Base-by-base conservation (phyloP, 1,140 invertebrate genomes). In the Drosophila rufa region DNA sequence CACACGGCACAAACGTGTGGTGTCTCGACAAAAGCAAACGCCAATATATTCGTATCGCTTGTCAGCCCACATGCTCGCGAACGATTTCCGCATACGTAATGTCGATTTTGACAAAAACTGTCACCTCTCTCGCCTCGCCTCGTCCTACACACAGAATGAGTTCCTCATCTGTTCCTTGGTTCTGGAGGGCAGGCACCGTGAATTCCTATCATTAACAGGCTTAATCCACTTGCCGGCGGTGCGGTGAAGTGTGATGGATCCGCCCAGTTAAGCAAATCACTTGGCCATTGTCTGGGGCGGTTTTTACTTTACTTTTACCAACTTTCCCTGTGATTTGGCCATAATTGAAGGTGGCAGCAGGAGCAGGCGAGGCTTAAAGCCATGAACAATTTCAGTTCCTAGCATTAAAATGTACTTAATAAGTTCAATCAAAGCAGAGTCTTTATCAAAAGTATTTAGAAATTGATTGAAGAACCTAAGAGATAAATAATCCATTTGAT, bases 91-190 rank as follows among this genome's bases (percentile, higher is more conserved):
- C 78, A 81, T 90, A 85, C 80, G 58, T 75, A 89, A 89, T 84
- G 84, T 67, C 65, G 82, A 78, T 75, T 90, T 81, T 89, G 84
- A 90, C 85, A 85, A 90, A 85, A 84, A 90, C 78, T 81, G 84
- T 84, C 85, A 83, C 57, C 70, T 55, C 33, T 55, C 55, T 60
- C 5, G 15, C n/a, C 46, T 15, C 14, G 50, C 3, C 27, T n/a
- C 4, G 8, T 14, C 33, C 27, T 25, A 25, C 3, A 25, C 22
- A 3, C 9, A 12, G 25, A 50, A 30, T 51, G 48, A 30, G 17
- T 38, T 56, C 40, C 60, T 60, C 75, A 73, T 82, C 65, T 19
- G 25, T 11, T 22, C 30, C 45, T 36, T 45, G 58, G 50, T 6
- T 25, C 38, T 8, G 47, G n/a, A 47, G 30, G 47, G 53, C 53